Evolutionary conservation across 92 coral and sea anemone genomes (phyloP).

Genomic region (Palythoa heliodiscus): DNA sequence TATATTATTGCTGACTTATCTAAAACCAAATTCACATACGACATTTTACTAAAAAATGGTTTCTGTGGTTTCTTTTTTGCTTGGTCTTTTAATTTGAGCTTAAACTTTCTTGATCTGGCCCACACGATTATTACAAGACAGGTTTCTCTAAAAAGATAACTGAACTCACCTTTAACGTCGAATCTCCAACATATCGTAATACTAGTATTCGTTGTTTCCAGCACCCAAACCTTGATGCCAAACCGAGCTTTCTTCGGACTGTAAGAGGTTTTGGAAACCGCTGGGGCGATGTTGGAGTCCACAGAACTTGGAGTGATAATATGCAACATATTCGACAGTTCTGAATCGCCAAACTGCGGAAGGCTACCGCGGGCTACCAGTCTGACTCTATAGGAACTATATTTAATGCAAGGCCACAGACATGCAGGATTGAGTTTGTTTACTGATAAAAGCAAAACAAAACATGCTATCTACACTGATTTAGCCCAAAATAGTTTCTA

Average conservation of each 20-base stretch:
- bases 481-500: background rate
- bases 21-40: no score
- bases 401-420: background rate
- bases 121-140: no score
- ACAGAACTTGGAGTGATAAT: conserved; percentile 60
- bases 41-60: no score
- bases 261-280: conserved; percentile 1
- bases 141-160: no score
- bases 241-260: conserved; percentile 13
- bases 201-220: background rate
- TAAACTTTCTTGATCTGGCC: no score
- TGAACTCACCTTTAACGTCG: background rate
- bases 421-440: background rate
- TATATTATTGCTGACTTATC: no score
- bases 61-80: no score
- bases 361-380: conserved; percentile 70
- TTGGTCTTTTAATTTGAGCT: no score
- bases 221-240: conserved; percentile 17
- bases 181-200: conserved; percentile 19
- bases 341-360: conserved; percentile 71
- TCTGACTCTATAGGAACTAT: conserved; percentile 68
- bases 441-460: background rate
- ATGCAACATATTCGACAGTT: conserved; percentile 71
- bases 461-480: background rate
- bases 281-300: conserved; percentile 14